Conservation (phyloP, 2,113 vertebrate genomes). For the Hydrolagus affinis region DNA sequence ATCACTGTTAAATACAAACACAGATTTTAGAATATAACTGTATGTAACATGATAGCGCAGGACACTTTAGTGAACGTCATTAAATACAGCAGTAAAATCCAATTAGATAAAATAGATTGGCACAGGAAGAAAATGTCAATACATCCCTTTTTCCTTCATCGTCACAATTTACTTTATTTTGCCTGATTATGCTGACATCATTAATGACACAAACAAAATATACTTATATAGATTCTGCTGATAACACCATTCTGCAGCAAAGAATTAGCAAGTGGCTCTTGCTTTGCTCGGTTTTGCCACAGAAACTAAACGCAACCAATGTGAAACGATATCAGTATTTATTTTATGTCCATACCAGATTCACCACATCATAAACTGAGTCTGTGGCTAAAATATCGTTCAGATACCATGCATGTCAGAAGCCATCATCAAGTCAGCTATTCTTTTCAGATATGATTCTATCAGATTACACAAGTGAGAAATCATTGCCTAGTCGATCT, state of each 20-base stretch:
- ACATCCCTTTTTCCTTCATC: not conserved
- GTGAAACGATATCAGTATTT: too few species aligned
- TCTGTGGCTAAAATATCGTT: not conserved
- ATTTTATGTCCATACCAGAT: not conserved
- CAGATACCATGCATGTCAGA: not conserved
- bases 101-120: not conserved
- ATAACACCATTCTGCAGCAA: not conserved
- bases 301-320: not conserved
- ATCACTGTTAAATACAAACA: not conserved
- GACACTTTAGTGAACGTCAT: conserved; percentile 1
- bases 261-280: not conserved
- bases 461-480: conserved; percentile 1
- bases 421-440: not conserved
- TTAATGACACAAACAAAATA: not conserved
- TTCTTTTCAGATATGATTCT: not conserved
- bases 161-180: not conserved
- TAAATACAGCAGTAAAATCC: not conserved
- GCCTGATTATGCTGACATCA: not conserved
- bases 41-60: not conserved
- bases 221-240: not conserved
- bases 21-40: not conserved
- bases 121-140: not conserved
- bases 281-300: not conserved
- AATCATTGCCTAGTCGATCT: not conserved
- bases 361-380: conserved; percentile 1